Conservation (phyloP, 1,140 invertebrate species). For the Mya arenaria region DNA sequence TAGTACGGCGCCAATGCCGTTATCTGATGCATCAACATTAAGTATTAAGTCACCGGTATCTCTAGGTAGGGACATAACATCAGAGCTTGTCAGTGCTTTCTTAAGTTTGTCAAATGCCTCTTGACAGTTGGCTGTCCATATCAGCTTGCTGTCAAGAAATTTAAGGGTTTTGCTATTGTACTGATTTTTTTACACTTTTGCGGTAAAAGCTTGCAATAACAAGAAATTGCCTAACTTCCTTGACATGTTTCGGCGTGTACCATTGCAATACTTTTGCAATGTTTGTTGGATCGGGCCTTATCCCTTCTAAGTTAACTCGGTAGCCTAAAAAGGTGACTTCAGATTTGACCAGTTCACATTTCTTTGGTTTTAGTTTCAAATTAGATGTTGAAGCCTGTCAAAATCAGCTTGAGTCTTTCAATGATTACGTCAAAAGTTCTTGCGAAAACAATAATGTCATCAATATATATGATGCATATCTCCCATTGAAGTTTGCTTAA, state of each 20-base stretch:
- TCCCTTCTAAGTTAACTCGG: background rate
- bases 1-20: conserved; percentile 65
- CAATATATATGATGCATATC: conserved; percentile 47
- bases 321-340: conserved; percentile 29
- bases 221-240: conserved; percentile 29
- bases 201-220: conserved; percentile 26
- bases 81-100: conserved; percentile 27
- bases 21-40: conserved; percentile 58
- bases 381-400: background rate
- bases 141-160: background rate
- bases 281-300: background rate
- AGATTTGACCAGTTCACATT: conserved; percentile 16
- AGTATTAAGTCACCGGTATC: conserved; percentile 49
- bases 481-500: conserved; percentile 49
- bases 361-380: conserved; percentile 29
- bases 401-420: background rate
- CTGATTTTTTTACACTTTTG: background rate
- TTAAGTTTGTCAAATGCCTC: conserved; percentile 18
- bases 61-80: background rate
- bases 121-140: background rate
- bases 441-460: conserved; percentile 50
- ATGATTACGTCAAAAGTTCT: background rate
- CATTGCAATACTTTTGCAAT: conserved; percentile 13
- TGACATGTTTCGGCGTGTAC: background rate
- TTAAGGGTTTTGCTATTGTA: background rate